Evolutionary conservation across 2,888 invertebrate genomes (phyloP).

Genomic region (Prostheceraeus crozeri): DNA sequence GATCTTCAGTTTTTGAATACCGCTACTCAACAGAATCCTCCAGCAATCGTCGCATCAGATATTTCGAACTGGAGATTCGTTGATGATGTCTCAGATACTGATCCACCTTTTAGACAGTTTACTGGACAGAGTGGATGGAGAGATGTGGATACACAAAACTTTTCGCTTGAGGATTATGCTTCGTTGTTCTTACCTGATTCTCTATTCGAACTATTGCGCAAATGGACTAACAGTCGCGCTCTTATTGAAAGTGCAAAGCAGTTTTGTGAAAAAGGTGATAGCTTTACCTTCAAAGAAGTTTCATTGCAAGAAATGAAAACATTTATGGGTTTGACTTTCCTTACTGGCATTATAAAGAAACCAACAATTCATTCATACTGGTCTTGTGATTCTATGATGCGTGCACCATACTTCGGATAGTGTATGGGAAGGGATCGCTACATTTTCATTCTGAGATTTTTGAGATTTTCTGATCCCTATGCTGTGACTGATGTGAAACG

Average conservation of each 20-base stretch:
- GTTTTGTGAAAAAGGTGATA: not conserved
- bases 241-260: constrained; percentile 14
- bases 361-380: constrained; percentile 14
- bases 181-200: no score
- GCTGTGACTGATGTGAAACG: not conserved
- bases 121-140: no score
- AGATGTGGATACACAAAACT: no score
- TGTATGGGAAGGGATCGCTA: constrained; percentile 8
- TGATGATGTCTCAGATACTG: no score
- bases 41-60: no score
- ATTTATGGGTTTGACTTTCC: not conserved
- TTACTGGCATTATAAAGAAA: constrained; percentile 10
- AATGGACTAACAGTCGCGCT: constrained; percentile 17
- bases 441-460: no score
- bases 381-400: not conserved
- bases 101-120: no score
- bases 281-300: constrained; percentile 1
- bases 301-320: not conserved
- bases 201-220: constrained; percentile 14
- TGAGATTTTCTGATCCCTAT: not conserved
- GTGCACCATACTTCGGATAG: constrained; percentile 12
- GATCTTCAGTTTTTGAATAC: no score
- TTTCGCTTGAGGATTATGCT: no score
- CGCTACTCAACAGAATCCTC: no score
- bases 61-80: no score